These are phyloP conservation scores for Helobdella robusta DNA, from an alignment of 2,888 invertebrate genomes.

Conservation along the genomic window DNA sequence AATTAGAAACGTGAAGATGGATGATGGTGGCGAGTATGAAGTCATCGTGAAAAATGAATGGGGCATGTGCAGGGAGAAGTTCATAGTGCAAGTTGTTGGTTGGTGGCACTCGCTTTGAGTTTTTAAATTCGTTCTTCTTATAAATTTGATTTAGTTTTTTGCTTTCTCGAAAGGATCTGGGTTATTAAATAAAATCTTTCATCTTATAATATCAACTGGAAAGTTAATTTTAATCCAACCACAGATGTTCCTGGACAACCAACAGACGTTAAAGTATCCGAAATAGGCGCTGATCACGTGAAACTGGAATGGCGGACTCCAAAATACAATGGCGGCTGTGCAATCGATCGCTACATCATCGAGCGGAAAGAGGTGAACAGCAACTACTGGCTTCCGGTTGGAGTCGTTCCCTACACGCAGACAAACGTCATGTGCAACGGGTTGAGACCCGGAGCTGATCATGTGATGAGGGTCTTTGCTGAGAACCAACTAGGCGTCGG, in stretches of 20 bases:
- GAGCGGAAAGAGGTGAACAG: constrained; percentile 32
- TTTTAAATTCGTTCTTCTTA: neutral
- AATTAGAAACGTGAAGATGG: constrained; percentile 47
- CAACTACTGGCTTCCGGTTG: constrained; percentile 30
- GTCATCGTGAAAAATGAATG: constrained; percentile 36
- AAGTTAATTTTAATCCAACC: neutral
- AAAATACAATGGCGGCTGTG: constrained; percentile 68
- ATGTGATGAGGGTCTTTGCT: constrained; percentile 75
- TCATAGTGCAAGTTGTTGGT: constrained; percentile 34
- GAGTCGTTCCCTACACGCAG: constrained; percentile 37
- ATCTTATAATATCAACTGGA: neutral
- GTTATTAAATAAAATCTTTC: no score
- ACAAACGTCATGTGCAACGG: constrained; percentile 47
- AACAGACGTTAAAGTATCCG: constrained; percentile 47
- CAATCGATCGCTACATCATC: constrained; percentile 52
- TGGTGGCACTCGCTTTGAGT: no score
- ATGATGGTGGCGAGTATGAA: constrained; percentile 36
- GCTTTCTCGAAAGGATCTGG: neutral
- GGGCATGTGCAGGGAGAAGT: constrained; percentile 32
- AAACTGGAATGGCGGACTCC: constrained; percentile 64
- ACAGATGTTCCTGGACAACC: constrained; percentile 44
- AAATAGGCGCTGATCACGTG: constrained; percentile 40
- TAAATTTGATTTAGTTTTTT: no score
- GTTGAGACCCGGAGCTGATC: constrained; percentile 68
- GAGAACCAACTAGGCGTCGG: constrained; percentile 75